Evolutionary conservation across 2,113 vertebrate species (phyloP).

Genomic region (Lophius piscatorius): DNA sequence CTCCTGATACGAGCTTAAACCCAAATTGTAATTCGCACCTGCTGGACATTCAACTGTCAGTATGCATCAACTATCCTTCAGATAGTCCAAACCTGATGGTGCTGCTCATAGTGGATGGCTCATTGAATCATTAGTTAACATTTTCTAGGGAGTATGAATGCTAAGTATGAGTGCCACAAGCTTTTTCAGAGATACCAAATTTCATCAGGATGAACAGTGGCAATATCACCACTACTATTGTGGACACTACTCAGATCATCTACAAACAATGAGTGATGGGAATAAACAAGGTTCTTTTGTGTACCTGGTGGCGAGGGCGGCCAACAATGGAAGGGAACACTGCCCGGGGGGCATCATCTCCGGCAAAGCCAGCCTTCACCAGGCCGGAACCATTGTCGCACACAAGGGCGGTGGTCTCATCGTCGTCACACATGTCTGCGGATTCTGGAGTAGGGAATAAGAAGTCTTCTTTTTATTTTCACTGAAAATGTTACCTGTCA

Average conservation of each 20-base stretch:
- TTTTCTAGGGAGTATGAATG: no score
- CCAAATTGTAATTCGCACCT: no score
- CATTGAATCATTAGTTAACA: no score
- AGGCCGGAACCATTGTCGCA: slow-evolving; percentile 96
- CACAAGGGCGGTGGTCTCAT: slow-evolving; percentile 94
- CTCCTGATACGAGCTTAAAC: background rate
- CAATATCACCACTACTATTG: no score
- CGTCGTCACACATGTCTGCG: slow-evolving; percentile 92
- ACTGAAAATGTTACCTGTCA: no score
- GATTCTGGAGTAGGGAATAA: slow-evolving; percentile 57
- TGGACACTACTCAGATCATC: background rate
- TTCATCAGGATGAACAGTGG: no score
- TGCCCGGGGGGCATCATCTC: slow-evolving; percentile 93
- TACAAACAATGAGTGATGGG: background rate
- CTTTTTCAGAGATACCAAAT: no score
- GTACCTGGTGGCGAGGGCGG: slow-evolving; percentile 93
- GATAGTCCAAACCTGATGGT: no score
- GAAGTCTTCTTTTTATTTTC: background rate
- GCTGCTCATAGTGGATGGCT: no score
- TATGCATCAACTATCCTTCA: no score
- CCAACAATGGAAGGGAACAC: slow-evolving; percentile 97
- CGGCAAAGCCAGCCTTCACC: slow-evolving; percentile 95
- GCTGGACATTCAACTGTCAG: no score
- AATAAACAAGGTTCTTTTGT: background rate
- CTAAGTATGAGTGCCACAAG: no score